phyloP scores from a whole-genome alignment of 2,113 vertebrate genomes.

The Thunnus thynnus region DNA sequence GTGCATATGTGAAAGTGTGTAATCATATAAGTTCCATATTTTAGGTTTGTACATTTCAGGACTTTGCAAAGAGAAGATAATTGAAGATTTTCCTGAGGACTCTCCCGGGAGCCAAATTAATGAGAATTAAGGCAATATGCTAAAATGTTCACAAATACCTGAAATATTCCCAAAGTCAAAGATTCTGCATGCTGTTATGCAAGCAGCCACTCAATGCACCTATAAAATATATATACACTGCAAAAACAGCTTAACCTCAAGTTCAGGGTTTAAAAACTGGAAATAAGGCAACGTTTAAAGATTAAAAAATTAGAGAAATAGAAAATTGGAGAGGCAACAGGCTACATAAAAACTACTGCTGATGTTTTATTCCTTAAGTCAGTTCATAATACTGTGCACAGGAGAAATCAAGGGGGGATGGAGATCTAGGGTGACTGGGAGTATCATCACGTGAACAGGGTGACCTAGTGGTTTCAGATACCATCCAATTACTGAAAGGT shows the following conservation, averaged over 20 bases:
- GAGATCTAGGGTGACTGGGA: background rate
- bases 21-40: background rate
- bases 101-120: background rate
- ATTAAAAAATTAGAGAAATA: background rate
- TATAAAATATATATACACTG: background rate
- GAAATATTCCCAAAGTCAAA: background rate
- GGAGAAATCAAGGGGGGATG: background rate
- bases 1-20: background rate
- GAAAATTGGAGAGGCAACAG: background rate
- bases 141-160: constrained; percentile 17
- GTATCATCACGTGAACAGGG: constrained; percentile 22
- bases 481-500: constrained; percentile 74
- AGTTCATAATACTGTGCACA: constrained; percentile 8
- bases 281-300: background rate
- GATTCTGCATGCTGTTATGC: background rate
- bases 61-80: constrained; percentile 18
- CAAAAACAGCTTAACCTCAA: background rate
- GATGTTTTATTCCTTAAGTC: background rate
- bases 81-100: constrained; percentile 8
- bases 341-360: background rate
- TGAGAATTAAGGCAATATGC: constrained; percentile 1
- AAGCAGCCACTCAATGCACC: background rate
- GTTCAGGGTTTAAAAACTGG: constrained; percentile 7
- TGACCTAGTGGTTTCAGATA: constrained; percentile 57
- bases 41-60: background rate